phyloP scores from a whole-genome alignment of 2,113 vertebrate species.

The Odobenus rosmarus region DNA sequence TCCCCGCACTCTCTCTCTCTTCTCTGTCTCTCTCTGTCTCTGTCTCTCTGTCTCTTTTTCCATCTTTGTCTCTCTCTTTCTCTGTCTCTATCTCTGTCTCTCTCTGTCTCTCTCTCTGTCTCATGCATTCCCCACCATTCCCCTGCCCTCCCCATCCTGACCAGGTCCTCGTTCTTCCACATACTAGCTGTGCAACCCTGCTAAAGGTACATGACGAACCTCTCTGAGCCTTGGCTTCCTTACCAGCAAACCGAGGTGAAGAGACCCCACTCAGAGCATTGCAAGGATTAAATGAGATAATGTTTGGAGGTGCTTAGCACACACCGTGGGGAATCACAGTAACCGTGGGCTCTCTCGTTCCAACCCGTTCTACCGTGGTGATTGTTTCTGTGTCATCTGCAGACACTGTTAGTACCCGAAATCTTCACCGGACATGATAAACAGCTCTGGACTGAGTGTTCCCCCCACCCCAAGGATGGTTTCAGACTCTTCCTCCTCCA shows the following conservation, averaged over 20 bases:
- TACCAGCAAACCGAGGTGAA: not conserved
- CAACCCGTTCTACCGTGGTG: fast-evolving
- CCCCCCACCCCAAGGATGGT: not conserved
- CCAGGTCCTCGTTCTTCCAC: not conserved
- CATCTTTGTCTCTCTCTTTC: not conserved
- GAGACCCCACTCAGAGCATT: not conserved
- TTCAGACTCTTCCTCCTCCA: not conserved
- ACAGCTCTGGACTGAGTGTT: not conserved
- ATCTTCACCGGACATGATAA: not conserved
- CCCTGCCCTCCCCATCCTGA: not conserved
- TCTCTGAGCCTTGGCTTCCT: not conserved
- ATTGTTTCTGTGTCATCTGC: not conserved
- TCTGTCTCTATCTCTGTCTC: not conserved
- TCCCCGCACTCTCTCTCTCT: not conserved
- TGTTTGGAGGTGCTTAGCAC: not conserved
- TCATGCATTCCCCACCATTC: not conserved
- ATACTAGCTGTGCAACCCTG: not conserved
- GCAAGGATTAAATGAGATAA: not conserved
- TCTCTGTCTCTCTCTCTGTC: not conserved
- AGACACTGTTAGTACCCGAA: not conserved
- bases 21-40: not conserved
- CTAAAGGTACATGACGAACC: not conserved
- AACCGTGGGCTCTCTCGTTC: fast-evolving
- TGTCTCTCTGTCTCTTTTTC: not conserved
- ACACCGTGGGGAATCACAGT: fast-evolving